These are phyloP conservation scores for Lytechinus variegatus DNA, from an alignment of 35 echinoderm and acorn worm species.

Conservation along the genomic window DNA sequence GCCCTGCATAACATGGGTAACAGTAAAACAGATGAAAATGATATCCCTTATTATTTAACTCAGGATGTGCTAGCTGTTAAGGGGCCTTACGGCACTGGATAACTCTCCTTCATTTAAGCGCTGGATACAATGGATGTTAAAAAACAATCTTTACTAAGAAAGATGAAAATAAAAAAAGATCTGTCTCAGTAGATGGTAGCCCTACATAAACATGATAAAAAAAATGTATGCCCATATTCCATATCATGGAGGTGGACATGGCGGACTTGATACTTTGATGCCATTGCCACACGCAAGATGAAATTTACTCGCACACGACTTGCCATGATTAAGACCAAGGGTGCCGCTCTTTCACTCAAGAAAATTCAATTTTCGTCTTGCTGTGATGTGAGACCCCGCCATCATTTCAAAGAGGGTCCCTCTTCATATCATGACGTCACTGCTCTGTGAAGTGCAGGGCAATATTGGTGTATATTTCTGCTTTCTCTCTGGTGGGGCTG, in stretches of 20 bases:
- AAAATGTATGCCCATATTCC: too few species aligned
- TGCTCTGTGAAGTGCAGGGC: not conserved
- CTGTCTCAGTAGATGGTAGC: too few species aligned
- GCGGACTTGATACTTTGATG: not conserved
- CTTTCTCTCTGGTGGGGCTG: not conserved
- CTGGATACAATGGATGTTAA: too few species aligned
- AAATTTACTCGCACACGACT: slow-evolving; percentile 35
- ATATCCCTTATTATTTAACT: too few species aligned
- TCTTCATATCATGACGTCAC: not conserved
- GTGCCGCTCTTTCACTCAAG: slow-evolving; percentile 29
- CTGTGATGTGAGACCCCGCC: not conserved
- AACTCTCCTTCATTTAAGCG: too few species aligned
- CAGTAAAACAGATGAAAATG: too few species aligned
- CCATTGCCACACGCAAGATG: slow-evolving; percentile 24
- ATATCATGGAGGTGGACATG: not conserved
- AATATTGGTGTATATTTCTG: not conserved
- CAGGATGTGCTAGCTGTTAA: too few species aligned
- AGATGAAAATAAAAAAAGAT: too few species aligned
- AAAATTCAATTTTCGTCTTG: slow-evolving; percentile 45
- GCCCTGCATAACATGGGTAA: too few species aligned
- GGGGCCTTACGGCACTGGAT: too few species aligned
- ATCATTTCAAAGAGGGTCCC: not conserved
- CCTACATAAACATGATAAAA: too few species aligned
- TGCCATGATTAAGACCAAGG: not conserved
- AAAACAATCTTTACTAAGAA: too few species aligned